phyloP scores from a whole-genome alignment of 2,113 vertebrate species.

The Semicossyphus pulcher region DNA sequence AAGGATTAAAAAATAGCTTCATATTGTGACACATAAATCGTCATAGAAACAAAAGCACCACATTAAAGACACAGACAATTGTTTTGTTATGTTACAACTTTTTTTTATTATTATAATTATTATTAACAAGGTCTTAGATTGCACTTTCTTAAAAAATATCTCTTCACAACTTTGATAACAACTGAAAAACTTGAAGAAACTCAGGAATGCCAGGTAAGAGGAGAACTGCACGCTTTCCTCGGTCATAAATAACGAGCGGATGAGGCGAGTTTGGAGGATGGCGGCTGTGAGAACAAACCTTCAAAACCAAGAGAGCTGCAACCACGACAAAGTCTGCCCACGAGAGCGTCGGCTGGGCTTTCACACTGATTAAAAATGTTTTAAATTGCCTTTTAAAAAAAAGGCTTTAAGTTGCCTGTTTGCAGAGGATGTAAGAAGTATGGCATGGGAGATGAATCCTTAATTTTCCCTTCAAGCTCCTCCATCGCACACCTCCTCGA shows the following conservation, averaged over 20 bases:
- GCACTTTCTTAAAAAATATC: constrained; percentile 76
- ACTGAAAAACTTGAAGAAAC: constrained; percentile 77
- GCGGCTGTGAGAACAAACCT: constrained; percentile 7
- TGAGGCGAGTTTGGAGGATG: constrained; percentile 12
- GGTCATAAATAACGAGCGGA: constrained; percentile 18
- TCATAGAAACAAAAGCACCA: background rate
- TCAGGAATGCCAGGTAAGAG: constrained; percentile 74
- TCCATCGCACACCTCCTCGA: constrained; percentile 70
- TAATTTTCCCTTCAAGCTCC: constrained; percentile 49
- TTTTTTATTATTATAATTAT: constrained; percentile 47
- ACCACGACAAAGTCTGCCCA: background rate
- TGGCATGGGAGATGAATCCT: constrained; percentile 76
- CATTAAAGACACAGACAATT: background rate
- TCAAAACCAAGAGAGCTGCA: constrained; percentile 17
- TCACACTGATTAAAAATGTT: constrained; percentile 20
- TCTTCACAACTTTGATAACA: constrained; percentile 59
- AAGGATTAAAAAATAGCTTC: no score
- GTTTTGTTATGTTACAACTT: constrained; percentile 33
- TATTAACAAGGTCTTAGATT: constrained; percentile 57
- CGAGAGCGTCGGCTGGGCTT: constrained; percentile 25
- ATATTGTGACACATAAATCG: no score
- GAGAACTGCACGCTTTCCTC: constrained; percentile 59
- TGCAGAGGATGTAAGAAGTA: constrained; percentile 45
- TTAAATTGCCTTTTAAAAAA: constrained; percentile 14
- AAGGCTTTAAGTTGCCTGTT: background rate